These are phyloP conservation scores for Corydoras maculifer DNA, from an alignment of 2,113 vertebrate species.

Conservation along the genomic window DNA sequence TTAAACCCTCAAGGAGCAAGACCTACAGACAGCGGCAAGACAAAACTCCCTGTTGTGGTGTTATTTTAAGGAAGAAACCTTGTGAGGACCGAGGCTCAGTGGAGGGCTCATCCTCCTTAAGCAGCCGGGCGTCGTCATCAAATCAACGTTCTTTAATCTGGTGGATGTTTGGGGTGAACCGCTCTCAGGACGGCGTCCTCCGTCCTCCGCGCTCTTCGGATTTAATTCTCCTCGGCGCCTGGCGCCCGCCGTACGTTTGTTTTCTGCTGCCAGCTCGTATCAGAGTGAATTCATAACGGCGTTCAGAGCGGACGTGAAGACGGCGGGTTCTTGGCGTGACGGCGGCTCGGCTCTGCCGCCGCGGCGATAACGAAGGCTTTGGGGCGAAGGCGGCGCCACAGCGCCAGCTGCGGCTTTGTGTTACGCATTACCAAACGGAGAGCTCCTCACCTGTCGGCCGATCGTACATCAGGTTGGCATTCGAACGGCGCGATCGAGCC, in stretches of 20 bases:
- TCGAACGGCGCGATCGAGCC: background rate
- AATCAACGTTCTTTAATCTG: too few relatives aligned
- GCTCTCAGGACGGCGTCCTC: slow-evolving; percentile 10
- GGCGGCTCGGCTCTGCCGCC: slow-evolving; percentile 20
- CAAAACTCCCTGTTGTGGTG: too few relatives aligned
- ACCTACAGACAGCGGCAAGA: too few relatives aligned
- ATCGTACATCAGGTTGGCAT: background rate
- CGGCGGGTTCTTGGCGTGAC: slow-evolving; percentile 14
- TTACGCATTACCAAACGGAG: background rate
- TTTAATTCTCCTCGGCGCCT: slow-evolving; percentile 42
- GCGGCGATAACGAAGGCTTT: slow-evolving; percentile 28
- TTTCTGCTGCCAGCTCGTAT: slow-evolving; percentile 32
- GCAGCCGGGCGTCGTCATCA: too few relatives aligned
- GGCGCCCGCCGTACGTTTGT: slow-evolving; percentile 40
- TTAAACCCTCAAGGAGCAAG: too few relatives aligned
- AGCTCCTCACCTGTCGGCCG: background rate
- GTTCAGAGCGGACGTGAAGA: slow-evolving; percentile 20
- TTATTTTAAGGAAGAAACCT: too few relatives aligned
- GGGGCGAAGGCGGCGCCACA: background rate
- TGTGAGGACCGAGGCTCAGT: too few relatives aligned
- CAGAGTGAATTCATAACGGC: slow-evolving; percentile 30
- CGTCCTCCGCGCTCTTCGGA: slow-evolving; percentile 34
- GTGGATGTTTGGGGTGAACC: too few relatives aligned
- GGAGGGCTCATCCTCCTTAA: too few relatives aligned
- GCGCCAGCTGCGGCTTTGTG: background rate